phyloP scores from a whole-genome alignment of 2,113 vertebrate species.

The Coptodon rendalli region DNA sequence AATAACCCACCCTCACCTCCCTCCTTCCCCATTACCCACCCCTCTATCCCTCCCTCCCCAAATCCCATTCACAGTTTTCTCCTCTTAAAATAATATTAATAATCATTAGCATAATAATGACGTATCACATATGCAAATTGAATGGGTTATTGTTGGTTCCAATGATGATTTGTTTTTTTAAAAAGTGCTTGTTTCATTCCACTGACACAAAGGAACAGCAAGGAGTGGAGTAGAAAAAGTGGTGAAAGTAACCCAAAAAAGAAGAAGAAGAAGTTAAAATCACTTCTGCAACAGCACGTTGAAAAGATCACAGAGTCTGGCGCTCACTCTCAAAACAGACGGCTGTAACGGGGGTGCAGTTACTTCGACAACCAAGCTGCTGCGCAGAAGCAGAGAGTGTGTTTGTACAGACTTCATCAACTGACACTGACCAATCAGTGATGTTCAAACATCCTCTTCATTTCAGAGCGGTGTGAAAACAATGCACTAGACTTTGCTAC shows the following conservation, averaged over 20 bases:
- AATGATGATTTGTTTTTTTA: conserved; percentile 59
- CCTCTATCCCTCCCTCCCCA: not conserved
- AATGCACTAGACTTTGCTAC: conserved; percentile 13
- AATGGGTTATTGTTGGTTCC: conserved; percentile 62
- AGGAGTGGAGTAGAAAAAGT: conserved; percentile 42
- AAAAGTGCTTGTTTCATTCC: conserved; percentile 76
- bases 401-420: not conserved
- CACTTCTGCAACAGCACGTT: not conserved
- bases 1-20: not conserved
- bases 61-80: conserved; percentile 72
- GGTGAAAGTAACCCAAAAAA: not conserved
- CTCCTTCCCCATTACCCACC: not conserved
- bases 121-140: conserved; percentile 48
- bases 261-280: not conserved
- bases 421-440: not conserved
- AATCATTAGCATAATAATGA: conserved; percentile 53
- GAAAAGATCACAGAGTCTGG: not conserved
- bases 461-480: not conserved
- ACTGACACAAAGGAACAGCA: conserved; percentile 57
- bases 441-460: not conserved
- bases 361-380: not conserved
- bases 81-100: conserved; percentile 63
- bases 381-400: not conserved
- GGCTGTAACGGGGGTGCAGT: not conserved
- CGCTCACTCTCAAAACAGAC: not conserved